These are phyloP conservation scores for Lophotis ruficrista DNA, from an alignment of 2,113 vertebrate species.

Conservation along the genomic window DNA sequence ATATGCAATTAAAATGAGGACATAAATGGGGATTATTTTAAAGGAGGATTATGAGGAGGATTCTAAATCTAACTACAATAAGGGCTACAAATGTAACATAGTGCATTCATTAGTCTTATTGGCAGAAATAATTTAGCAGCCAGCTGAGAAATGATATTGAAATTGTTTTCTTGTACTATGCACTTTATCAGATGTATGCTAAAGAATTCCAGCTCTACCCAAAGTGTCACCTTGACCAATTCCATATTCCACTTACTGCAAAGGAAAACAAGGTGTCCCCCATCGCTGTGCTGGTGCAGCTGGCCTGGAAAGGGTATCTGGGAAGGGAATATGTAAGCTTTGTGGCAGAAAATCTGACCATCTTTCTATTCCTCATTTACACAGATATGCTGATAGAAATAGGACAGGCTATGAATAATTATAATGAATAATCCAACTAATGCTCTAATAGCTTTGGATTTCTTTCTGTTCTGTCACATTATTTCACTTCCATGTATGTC, in stretches of 20 bases:
- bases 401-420: neutral
- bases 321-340: neutral
- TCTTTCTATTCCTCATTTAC: neutral
- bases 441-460: neutral
- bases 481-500: neutral
- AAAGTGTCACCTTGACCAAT: neutral
- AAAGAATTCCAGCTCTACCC: neutral
- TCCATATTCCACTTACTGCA: neutral
- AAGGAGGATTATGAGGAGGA: constrained; percentile 11
- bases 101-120: constrained; percentile 37
- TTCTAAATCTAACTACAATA: constrained; percentile 42
- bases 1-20: constrained; percentile 33
- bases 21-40: constrained; percentile 49
- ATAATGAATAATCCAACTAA: neutral
- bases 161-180: neutral
- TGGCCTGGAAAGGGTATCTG: neutral
- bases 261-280: neutral
- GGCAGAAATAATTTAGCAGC: constrained; percentile 17
- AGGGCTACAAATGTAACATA: constrained; percentile 14
- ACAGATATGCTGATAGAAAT: neutral
- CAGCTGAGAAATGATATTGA: neutral
- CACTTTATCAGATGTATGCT: neutral
- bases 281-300: neutral
- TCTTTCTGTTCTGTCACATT: neutral
- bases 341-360: neutral